A percentile compares a stretch with the other conserved stretches of the same genome.
These are phyloP conservation scores for Illadopsis cleaveri DNA, from an alignment of 2,113 vertebrate species.

Conservation along the genomic window DNA sequence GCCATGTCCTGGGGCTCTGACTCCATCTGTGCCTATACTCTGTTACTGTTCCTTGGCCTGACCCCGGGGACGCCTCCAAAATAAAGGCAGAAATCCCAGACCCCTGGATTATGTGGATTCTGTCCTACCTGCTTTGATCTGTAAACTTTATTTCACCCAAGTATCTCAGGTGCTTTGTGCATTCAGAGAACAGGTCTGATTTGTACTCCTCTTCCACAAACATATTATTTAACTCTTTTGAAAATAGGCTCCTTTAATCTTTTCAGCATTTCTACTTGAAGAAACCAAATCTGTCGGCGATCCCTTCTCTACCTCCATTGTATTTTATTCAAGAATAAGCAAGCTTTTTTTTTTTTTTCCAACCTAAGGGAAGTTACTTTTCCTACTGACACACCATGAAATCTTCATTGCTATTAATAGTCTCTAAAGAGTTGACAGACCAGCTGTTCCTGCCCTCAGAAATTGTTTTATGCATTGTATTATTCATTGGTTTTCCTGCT, in stretches of 20 bases:
- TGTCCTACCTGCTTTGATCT: not conserved
- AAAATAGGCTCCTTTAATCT: not conserved
- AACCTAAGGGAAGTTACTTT: not conserved
- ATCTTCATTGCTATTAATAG: slow-evolving; percentile 41
- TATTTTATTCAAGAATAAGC: not conserved
- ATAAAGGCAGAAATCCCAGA: not conserved
- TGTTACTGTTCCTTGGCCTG: not conserved
- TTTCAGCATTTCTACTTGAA: not conserved
- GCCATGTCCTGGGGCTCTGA: not conserved
- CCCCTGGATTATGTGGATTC: not conserved
- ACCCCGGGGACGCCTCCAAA: not conserved
- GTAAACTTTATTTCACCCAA: not conserved
- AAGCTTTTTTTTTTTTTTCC: not conserved
- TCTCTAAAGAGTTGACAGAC: not conserved
- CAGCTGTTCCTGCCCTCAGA: slow-evolving; percentile 32
- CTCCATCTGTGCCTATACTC: not conserved
- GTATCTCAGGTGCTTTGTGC: fast-evolving
- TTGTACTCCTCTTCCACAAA: not conserved
- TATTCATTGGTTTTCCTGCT: not conserved
- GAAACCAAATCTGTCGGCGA: not conserved
- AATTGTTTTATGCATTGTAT: not conserved
- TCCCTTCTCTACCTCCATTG: not conserved
- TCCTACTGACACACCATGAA: not conserved
- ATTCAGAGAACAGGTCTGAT: not conserved
- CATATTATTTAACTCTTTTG: not conserved